Base-by-base conservation (phyloP, 2,797 vertebrate genomes). In the Channa striata region DNA sequence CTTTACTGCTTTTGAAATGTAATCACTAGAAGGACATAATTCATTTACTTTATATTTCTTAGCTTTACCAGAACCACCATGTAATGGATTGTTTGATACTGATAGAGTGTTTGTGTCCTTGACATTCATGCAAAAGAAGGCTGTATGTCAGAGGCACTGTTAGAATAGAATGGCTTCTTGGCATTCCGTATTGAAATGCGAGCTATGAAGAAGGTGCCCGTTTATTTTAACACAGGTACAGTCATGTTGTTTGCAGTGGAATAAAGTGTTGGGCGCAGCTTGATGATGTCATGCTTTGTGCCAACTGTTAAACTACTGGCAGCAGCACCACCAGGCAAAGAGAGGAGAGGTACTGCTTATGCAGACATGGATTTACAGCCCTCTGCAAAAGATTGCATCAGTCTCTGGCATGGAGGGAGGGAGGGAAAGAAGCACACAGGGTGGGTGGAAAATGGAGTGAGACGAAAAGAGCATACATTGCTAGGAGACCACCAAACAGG, bases 331-430 rank as follows among this genome's bases (percentile, higher is more conserved):
- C 80, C 79, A 84, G 80, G 73, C 66, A 46, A 58, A 76, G 59
- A 77, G 74, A 72, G 75, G 68, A 79, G 84, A 90, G 81, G 72
- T 82, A 68, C 66, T 62, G 85, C 77, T 88, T 82, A 87, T 85
- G 80, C 86, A 86, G 90, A 80, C 89, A 81, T 91, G 84, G 89
- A 92, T 95, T 94, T 95, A 93, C 93, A 94, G 90, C 90, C 86
- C 91, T 94, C 89, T 89, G 90, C 89, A 93, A 90, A 90, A 89
- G 93, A 94, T 95, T 95, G 94, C 94, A 94, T 95, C 94, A 95
- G 94, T 94, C 91, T 89, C 81, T 90, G 86, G 81, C 84, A 87
- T 78, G 78, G 86, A 87, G 84, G 85, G 51, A 85, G 82, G 81
- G 77, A 78, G 83, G 69, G 84, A 84, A 77, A 74, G 77, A 43